Evolutionary conservation across 2,888 invertebrate species (phyloP).

Genomic region (Eurytoma adleriae): DNA sequence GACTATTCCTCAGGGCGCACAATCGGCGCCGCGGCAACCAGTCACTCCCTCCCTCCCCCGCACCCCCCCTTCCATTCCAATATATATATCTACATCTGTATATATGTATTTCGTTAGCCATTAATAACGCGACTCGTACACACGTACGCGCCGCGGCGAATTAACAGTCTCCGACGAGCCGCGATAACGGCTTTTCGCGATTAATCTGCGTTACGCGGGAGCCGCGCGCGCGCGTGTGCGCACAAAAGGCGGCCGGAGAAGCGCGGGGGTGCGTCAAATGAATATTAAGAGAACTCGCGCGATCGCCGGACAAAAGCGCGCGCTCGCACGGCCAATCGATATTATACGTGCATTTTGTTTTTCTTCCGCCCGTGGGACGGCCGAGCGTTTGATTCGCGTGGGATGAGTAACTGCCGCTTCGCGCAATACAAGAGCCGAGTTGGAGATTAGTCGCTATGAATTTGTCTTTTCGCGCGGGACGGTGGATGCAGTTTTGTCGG

Average conservation of each 20-base stretch:
- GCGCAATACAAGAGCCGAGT: no score
- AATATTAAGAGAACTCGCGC: constrained; percentile 63
- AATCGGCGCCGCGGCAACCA: constrained; percentile 44
- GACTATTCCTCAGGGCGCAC: constrained; percentile 48
- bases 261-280: constrained; percentile 57
- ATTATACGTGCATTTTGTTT: no score
- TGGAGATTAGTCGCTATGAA: no score
- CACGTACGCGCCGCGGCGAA: constrained; percentile 12
- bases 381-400: no score
- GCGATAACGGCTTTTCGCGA: constrained; percentile 67
- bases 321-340: neutral
- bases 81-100: constrained; percentile 39
- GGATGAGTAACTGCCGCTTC: no score
- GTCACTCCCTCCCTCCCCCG: neutral
- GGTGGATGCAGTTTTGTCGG: no score
- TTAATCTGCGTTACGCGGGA: constrained; percentile 69
- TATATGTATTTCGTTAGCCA: constrained; percentile 62
- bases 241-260: neutral
- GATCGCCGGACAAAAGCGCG: neutral
- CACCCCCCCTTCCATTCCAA: neutral
- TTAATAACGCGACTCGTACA: constrained; percentile 60
- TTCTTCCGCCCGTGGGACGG: no score
- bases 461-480: no score
- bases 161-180: constrained; percentile 40
- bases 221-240: constrained; percentile 46